Evolutionary conservation across 2,113 vertebrate species (phyloP).

Genomic region (Mesembrinibis cayennensis): DNA sequence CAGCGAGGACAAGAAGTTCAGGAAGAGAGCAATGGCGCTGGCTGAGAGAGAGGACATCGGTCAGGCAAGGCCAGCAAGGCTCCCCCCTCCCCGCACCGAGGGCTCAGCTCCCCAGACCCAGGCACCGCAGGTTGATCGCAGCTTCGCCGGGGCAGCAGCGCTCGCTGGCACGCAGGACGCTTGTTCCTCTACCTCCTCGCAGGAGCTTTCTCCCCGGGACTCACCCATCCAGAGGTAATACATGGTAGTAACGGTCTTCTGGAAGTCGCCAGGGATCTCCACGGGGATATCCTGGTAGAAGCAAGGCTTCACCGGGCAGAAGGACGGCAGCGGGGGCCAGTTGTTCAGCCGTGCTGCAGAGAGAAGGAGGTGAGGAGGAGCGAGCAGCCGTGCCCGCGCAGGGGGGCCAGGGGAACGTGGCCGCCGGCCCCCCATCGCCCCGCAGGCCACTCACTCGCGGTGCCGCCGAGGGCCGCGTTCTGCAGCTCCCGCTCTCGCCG

Average conservation of each 20-base stretch:
- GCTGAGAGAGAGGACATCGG: constrained; percentile 62
- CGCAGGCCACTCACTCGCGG: constrained; percentile 68
- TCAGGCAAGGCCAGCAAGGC: neutral
- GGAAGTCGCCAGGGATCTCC: constrained; percentile 91
- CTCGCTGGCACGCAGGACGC: accelerated
- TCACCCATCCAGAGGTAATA: constrained; percentile 98
- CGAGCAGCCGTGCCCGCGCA: accelerated
- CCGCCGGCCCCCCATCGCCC: neutral
- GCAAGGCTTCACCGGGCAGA: constrained; percentile 92
- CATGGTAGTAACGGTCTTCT: constrained; percentile 89
- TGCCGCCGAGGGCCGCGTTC: constrained; percentile 78
- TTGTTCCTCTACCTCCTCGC: neutral
- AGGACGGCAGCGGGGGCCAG: constrained; percentile 92
- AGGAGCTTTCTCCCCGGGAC: neutral
- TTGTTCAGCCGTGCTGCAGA: constrained; percentile 86
- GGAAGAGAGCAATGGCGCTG: constrained; percentile 78
- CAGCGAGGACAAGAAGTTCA: constrained; percentile 89
- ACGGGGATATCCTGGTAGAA: constrained; percentile 95
- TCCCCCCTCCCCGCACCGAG: neutral
- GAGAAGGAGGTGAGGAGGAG: neutral
- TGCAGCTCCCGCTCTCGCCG: constrained; percentile 89
- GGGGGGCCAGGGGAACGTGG: accelerated
- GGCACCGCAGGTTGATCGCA: accelerated
- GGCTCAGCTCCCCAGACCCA: neutral
- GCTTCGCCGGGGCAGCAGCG: neutral